These are phyloP conservation scores for Ceratina japonica DNA, from an alignment of 1,140 invertebrate species.

Conservation along the genomic window DNA sequence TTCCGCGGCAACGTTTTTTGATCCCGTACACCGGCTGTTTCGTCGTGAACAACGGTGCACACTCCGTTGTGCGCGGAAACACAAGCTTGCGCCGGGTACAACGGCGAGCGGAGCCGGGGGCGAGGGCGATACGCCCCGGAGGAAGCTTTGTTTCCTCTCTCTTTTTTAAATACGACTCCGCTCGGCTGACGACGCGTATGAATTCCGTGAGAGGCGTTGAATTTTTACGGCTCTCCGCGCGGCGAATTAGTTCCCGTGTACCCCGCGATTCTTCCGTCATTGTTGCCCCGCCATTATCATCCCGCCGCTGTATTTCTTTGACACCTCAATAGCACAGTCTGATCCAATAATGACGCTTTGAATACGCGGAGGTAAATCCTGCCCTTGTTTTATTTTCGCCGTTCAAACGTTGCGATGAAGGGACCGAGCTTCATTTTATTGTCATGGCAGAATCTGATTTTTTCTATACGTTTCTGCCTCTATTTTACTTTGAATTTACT, in stretches of 20 bases:
- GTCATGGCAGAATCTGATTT: no score
- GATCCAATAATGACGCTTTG: background rate
- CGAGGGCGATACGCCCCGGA: conserved; percentile 21
- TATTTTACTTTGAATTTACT: background rate
- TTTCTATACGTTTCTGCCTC: background rate
- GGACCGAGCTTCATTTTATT: background rate
- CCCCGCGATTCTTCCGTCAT: background rate
- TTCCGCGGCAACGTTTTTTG: conserved; percentile 39
- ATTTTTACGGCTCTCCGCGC: conserved; percentile 70
- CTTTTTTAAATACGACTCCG: conserved; percentile 61
- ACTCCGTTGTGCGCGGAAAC: background rate
- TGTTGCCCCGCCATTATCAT: conserved; percentile 7
- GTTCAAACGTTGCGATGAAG: background rate
- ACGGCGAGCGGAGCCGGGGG: background rate
- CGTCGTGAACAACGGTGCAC: conserved; percentile 46
- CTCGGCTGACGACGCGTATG: conserved; percentile 64
- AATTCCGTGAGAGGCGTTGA: conserved; percentile 66
- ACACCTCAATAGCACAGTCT: no score
- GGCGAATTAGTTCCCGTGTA: conserved; percentile 68
- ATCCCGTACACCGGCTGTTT: conserved; percentile 38
- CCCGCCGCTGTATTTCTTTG: background rate
- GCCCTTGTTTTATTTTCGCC: background rate
- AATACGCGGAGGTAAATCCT: background rate
- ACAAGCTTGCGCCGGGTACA: background rate
- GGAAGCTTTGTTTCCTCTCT: conserved; percentile 62